phyloP scores from a whole-genome alignment of 2,113 vertebrate genomes.

The Bostrychus sinensis region DNA sequence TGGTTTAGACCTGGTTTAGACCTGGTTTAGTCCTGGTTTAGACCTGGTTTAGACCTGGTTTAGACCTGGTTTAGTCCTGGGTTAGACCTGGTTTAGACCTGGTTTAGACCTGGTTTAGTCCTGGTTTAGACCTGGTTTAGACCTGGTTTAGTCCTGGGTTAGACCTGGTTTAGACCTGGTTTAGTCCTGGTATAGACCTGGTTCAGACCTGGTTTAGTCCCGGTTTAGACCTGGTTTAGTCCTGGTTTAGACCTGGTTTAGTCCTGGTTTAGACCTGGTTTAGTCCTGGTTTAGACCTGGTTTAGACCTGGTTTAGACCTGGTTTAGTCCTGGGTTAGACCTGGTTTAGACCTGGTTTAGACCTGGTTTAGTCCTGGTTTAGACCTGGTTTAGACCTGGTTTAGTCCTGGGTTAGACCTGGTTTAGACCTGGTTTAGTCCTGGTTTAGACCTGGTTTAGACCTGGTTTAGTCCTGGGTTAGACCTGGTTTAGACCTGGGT shows the following conservation, averaged over 20 bases:
- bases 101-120: background rate
- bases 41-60: background rate
- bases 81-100: background rate
- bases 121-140: background rate
- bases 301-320: background rate
- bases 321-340: background rate
- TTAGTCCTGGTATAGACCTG: background rate
- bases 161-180: background rate
- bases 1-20: background rate
- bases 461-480: background rate
- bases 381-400: background rate
- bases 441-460: background rate
- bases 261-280: background rate
- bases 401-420: background rate
- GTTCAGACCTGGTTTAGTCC: background rate
- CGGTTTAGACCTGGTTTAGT: background rate
- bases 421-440: background rate
- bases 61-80: background rate
- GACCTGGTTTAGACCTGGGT: background rate
- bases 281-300: background rate
- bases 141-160: background rate
- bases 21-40: background rate
- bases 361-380: background rate
- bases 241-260: background rate
- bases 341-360: background rate